phyloP scores from a whole-genome alignment of 2,797 vertebrate species.

The Coranthus polyacanthus region DNA sequence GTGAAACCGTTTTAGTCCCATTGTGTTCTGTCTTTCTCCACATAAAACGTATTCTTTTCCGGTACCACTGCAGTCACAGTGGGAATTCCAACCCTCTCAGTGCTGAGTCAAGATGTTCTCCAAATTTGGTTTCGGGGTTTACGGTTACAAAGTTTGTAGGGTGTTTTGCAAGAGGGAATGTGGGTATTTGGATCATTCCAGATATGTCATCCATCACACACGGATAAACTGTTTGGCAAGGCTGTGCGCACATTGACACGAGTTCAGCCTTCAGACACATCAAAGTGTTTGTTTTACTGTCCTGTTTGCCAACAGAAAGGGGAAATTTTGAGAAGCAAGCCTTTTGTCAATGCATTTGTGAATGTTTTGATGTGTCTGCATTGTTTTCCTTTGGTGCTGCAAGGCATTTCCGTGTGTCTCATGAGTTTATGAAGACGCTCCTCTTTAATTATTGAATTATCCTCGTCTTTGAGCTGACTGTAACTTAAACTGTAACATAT shows the following conservation, averaged over 20 bases:
- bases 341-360: slow-evolving; percentile 36
- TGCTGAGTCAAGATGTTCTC: slow-evolving; percentile 56
- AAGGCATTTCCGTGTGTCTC: slow-evolving; percentile 35
- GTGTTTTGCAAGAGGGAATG: slow-evolving; percentile 64
- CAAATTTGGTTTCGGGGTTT: slow-evolving; percentile 50
- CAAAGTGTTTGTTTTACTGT: slow-evolving; percentile 49
- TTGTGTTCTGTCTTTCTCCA: not conserved
- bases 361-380: slow-evolving; percentile 37
- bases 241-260: slow-evolving; percentile 43
- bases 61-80: slow-evolving; percentile 30
- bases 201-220: slow-evolving; percentile 64
- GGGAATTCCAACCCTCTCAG: slow-evolving; percentile 63
- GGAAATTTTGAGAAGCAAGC: slow-evolving; percentile 26
- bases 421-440: slow-evolving; percentile 12
- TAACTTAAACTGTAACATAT: slow-evolving; percentile 38
- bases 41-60: slow-evolving; percentile 13
- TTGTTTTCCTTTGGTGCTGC: slow-evolving; percentile 43
- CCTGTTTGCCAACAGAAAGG: slow-evolving; percentile 13
- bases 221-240: slow-evolving; percentile 69
- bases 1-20: slow-evolving; percentile 22
- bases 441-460: slow-evolving; percentile 25
- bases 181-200: slow-evolving; percentile 59
- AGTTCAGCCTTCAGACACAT: slow-evolving; percentile 40
- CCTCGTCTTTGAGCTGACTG: slow-evolving; percentile 26
- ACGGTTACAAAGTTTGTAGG: slow-evolving; percentile 45